phyloP scores from a whole-genome alignment of 2,797 vertebrate genomes.

The Anguilla megastoma region DNA sequence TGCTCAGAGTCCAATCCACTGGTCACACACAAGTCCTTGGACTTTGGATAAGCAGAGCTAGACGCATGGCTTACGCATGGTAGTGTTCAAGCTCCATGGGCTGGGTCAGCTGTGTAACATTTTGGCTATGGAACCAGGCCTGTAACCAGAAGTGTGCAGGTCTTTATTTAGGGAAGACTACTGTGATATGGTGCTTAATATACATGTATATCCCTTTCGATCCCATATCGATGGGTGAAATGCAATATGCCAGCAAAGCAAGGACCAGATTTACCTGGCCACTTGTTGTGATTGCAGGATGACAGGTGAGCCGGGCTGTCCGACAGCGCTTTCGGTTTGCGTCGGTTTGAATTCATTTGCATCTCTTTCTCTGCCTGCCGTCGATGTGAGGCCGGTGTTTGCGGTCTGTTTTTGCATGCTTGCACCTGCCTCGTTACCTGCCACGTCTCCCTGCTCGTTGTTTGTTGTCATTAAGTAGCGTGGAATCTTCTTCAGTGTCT shows the following conservation, averaged over 20 bases:
- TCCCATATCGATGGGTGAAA: background rate
- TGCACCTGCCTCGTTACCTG: background rate
- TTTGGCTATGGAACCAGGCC: background rate
- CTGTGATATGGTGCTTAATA: background rate
- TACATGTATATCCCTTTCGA: background rate
- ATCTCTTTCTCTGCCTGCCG: background rate
- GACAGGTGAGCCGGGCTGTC: background rate
- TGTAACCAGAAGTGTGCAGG: background rate
- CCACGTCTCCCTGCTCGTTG: constrained; percentile 38
- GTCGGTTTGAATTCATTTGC: background rate
- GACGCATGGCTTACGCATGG: background rate
- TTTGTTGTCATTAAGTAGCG: constrained; percentile 46
- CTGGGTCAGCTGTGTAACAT: background rate
- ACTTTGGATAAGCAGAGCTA: background rate
- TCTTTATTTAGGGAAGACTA: background rate
- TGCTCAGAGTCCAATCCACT: background rate
- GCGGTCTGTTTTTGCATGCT: background rate
- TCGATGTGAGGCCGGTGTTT: background rate
- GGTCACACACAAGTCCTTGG: background rate
- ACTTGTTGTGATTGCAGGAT: background rate
- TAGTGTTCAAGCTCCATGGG: background rate
- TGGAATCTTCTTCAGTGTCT: constrained; percentile 32
- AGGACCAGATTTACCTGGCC: background rate
- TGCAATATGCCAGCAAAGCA: background rate
- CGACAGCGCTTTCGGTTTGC: background rate